Conservation (phyloP, 2,113 vertebrate species). For the Microcebus griseorufus region DNA sequence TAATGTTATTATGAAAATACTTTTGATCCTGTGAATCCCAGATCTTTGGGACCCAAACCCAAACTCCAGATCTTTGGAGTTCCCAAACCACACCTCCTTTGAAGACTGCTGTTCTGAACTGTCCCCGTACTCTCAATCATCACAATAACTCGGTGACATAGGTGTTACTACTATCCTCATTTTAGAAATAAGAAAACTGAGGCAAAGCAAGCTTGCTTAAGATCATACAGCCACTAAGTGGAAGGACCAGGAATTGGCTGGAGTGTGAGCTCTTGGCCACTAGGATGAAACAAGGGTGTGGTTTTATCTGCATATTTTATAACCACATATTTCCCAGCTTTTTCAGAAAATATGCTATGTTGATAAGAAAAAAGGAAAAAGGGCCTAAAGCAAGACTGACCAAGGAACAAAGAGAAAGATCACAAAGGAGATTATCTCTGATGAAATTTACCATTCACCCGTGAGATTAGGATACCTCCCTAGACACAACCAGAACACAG, state of each 20-base stretch:
- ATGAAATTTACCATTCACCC: slow-evolving; percentile 30
- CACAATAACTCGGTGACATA: neutral
- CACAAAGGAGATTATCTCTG: slow-evolving; percentile 32
- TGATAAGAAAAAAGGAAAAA: neutral
- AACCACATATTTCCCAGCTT: neutral
- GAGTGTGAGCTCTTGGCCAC: neutral
- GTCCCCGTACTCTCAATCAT: neutral
- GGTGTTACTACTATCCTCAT: neutral
- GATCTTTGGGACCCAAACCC: neutral
- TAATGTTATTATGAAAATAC: neutral
- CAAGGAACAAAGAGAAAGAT: slow-evolving; percentile 26
- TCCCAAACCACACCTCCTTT: neutral
- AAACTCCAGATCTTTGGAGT: neutral
- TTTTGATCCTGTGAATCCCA: neutral
- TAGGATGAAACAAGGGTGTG: neutral
- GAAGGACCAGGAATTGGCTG: neutral
- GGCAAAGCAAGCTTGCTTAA: neutral
- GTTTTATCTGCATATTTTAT: neutral
- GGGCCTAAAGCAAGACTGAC: neutral
- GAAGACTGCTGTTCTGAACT: neutral
- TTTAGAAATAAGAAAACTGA: neutral
- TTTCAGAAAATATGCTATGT: neutral
- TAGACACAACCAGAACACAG: neutral
- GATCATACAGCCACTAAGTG: neutral
- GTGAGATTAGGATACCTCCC: slow-evolving; percentile 25